Base-by-base conservation (phyloP, 2,888 invertebrate species). In the Bedellia somnulentella region DNA sequence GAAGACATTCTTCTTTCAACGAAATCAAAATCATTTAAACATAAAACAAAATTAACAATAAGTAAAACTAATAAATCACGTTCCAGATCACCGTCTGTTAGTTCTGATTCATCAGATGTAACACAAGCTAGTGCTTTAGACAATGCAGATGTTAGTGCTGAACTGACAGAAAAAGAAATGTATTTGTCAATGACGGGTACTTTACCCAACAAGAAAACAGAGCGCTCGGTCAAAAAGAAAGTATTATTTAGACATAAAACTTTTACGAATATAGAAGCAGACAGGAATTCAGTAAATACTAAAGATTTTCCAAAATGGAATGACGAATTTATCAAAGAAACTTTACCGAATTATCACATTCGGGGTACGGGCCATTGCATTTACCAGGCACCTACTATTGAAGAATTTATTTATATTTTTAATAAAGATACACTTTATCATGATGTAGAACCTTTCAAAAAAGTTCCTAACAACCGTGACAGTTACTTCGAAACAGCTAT, bases 361-460 rank as follows among this genome's bases (percentile, higher is more conserved):
- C 53, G 68, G 45, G 77, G 77, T 12, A 73, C 75, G 5, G 73
- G 70, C 2, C 75, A 76, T 45, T 77, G 77, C 37, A 61, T 76
- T 29, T 67, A 71, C 38, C 60, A 64, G 35, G 62, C 63, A 4
- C 73, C 73, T 8, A 61, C 70, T 8, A 62, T 71, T 8, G 37
- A 62, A 40, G 75, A 76, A 41, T 71, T 73, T 39, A 61, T 77
- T 36, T 58, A 64, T 34, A 57, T 73, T 40, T 76, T 77, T 37
- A 77, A 77, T 43, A 61, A 64, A 44, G 71, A 75, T 11, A 64
- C 71, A 5, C 47, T 71, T 16, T 52, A 57, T 33, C 53, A 52
- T 37, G 58, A 64, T 34, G 53, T 52, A 4, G 51, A 57, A 22
- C 60, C 64, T 2, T 63, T 67, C 39, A 49, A 47, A 8, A 63